These are phyloP conservation scores for Antigone vipio DNA, from an alignment of 2,113 vertebrate genomes.

Conservation along the genomic window DNA sequence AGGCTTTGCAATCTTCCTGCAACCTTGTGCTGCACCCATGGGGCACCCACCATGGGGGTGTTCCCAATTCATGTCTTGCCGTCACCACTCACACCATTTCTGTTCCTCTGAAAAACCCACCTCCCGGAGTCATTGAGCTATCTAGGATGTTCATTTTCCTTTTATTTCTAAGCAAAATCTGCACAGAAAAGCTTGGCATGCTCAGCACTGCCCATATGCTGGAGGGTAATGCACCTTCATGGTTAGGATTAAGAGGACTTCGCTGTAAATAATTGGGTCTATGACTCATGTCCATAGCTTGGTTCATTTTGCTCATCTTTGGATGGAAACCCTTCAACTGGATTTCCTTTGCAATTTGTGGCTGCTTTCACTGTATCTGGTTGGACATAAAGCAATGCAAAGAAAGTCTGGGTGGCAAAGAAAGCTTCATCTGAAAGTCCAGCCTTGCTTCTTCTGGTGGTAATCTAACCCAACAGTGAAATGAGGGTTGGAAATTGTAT, in stretches of 20 bases:
- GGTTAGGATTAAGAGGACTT: background rate
- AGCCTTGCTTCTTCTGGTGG: background rate
- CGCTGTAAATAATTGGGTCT: background rate
- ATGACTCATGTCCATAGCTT: background rate
- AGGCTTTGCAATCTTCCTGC: background rate
- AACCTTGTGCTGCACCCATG: rapidly evolving
- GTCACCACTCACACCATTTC: background rate
- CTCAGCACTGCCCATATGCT: background rate
- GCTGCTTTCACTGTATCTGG: background rate
- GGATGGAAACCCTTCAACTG: background rate
- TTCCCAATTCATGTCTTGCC: background rate
- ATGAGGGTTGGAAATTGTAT: background rate
- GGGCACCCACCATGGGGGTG: background rate
- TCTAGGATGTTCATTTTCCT: background rate
- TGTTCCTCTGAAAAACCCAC: background rate
- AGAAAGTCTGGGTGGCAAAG: background rate
- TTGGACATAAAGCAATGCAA: background rate
- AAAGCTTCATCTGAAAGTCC: background rate
- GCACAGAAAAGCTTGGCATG: background rate
- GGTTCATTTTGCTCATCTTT: background rate
- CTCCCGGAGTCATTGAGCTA: background rate
- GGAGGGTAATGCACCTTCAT: background rate
- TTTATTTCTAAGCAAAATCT: background rate
- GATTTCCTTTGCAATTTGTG: background rate
- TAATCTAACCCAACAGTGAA: background rate